phyloP scores from a whole-genome alignment of 2,888 invertebrate genomes.

The Matsumyia berberina region DNA sequence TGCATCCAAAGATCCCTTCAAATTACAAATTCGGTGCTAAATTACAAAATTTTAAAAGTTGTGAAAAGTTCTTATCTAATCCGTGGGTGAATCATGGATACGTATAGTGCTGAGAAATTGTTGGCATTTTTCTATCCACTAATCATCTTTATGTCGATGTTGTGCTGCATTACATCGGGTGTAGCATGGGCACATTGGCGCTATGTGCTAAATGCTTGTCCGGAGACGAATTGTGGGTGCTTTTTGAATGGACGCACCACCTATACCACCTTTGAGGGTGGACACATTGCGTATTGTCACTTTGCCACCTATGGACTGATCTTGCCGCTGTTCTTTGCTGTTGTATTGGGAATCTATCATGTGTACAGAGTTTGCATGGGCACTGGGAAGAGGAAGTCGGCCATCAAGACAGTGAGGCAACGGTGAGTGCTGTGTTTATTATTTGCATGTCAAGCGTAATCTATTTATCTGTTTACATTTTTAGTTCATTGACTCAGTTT shows the following conservation, averaged over 20 bases:
- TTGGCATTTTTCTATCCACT: conserved; percentile 82
- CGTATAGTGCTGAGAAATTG: conserved; percentile 81
- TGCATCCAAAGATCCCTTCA: not conserved
- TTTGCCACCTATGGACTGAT: conserved; percentile 89
- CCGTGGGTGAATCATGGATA: conserved; percentile 80
- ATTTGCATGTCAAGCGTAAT: not conserved
- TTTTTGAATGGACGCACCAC: conserved; percentile 88
- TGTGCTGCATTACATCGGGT: conserved; percentile 84
- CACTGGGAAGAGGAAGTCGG: conserved; percentile 84
- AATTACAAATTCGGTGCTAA: conserved; percentile 35
- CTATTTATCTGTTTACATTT: conserved; percentile 47
- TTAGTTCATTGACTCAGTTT: conserved; percentile 51
- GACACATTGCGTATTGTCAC: conserved; percentile 87
- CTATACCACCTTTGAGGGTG: conserved; percentile 87
- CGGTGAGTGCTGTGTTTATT: conserved; percentile 79
- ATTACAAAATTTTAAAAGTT: not conserved
- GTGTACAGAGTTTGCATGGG: conserved; percentile 89
- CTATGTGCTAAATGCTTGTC: conserved; percentile 88
- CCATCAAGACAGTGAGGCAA: conserved; percentile 82
- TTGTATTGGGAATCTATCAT: conserved; percentile 88
- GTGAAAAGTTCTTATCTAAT: conserved; percentile 65
- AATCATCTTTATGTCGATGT: conserved; percentile 80
- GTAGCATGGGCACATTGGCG: conserved; percentile 89
- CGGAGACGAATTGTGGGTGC: conserved; percentile 89
- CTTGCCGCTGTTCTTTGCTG: conserved; percentile 87